A percentile compares a stretch with the other conserved stretches of the same genome.
Conservation (phyloP, 2,888 invertebrate genomes). For the Napeogenes sylphis region DNA sequence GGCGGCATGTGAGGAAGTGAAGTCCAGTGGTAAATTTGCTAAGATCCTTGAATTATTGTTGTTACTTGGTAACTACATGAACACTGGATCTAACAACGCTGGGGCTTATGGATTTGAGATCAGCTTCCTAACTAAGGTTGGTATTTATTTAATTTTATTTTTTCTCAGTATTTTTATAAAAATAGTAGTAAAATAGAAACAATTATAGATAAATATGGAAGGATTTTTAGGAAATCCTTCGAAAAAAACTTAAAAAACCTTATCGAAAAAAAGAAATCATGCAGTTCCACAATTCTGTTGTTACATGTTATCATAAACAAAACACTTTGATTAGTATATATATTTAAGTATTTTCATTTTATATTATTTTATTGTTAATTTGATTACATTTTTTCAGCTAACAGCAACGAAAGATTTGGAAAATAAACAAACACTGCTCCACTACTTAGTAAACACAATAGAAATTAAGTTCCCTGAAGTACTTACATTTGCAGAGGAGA, state of each 20-base stretch:
- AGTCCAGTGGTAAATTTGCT: slow-evolving; percentile 92
- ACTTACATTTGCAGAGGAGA: slow-evolving; percentile 89
- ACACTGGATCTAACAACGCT: slow-evolving; percentile 94
- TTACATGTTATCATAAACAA: too few relatives aligned
- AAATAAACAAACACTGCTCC: slow-evolving; percentile 93
- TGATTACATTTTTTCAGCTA: slow-evolving; percentile 66
- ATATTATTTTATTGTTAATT: not conserved
- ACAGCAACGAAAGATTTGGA: slow-evolving; percentile 95
- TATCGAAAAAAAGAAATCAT: too few relatives aligned
- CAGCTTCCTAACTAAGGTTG: slow-evolving; percentile 93
- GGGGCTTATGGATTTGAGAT: slow-evolving; percentile 98
- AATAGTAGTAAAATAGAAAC: not conserved
- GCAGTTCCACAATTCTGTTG: too few relatives aligned
- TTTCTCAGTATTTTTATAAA: not conserved
- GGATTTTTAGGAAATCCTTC: too few relatives aligned
- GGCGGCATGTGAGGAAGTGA: slow-evolving; percentile 96
- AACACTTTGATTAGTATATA: too few relatives aligned
- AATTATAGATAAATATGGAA: too few relatives aligned
- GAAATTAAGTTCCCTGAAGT: slow-evolving; percentile 93
- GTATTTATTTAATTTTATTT: not conserved
- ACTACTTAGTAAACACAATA: slow-evolving; percentile 92
- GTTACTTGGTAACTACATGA: slow-evolving; percentile 97
- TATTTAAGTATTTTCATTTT: not conserved
- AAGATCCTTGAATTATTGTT: slow-evolving; percentile 93
- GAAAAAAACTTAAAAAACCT: too few relatives aligned